Evolutionary conservation across 2,797 vertebrate species (phyloP).

Genomic region (Clarias laeviceps): DNA sequence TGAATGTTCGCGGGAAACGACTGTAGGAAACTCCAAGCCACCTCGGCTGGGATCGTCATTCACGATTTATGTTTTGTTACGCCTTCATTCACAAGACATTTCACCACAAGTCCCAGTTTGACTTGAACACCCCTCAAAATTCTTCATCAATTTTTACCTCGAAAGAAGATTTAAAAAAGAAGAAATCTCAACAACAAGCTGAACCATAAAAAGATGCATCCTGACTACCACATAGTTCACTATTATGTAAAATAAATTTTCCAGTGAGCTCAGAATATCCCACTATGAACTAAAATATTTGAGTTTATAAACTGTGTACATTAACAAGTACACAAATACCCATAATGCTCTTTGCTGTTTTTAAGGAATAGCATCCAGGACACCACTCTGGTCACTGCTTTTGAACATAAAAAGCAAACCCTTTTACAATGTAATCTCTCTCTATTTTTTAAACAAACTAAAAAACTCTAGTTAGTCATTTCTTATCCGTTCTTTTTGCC

Average conservation of each 20-base stretch:
- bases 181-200: neutral
- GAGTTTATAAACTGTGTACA: neutral
- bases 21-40: too few relatives aligned
- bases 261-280: neutral
- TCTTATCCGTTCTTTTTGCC: constrained; percentile 50
- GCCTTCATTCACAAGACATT: too few relatives aligned
- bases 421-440: neutral
- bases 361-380: neutral
- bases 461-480: neutral
- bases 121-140: too few relatives aligned
- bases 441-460: neutral
- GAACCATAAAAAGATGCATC: neutral
- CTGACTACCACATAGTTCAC: neutral
- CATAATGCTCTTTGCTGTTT: constrained; percentile 8
- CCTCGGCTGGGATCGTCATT: too few relatives aligned
- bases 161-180: neutral
- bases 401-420: neutral
- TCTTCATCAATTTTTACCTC: too few relatives aligned
- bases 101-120: too few relatives aligned
- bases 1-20: too few relatives aligned
- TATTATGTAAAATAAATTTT: neutral
- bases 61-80: too few relatives aligned
- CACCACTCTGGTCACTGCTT: neutral
- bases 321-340: neutral
- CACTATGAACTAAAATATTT: neutral